Evolutionary conservation across 23 tunicate species (phyloP).

Genomic region (Diplosoma virens): DNA sequence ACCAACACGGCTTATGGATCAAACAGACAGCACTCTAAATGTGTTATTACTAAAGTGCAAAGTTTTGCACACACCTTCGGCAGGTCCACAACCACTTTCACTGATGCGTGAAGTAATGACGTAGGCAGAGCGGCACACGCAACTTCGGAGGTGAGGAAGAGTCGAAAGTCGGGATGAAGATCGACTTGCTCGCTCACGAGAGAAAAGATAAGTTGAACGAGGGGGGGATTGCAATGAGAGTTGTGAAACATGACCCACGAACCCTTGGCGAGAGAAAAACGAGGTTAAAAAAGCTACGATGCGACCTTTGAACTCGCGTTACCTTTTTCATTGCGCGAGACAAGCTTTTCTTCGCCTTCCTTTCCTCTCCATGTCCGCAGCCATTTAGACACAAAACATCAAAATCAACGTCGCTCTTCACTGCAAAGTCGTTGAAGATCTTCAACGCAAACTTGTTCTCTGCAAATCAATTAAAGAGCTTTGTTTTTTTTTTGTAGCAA

Average conservation of each 20-base stretch:
- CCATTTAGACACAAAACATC: constrained; percentile 46
- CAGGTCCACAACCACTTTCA: constrained; percentile 61
- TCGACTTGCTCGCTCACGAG: constrained; percentile 26
- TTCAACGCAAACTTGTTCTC: constrained; percentile 56
- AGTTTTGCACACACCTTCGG: constrained; percentile 58
- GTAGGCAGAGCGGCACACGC: constrained; percentile 39
- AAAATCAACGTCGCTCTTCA: constrained; percentile 12
- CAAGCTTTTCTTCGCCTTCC: constrained; percentile 39
- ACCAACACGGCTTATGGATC: too few species aligned
- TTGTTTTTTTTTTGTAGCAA: too few species aligned
- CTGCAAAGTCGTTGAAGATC: constrained; percentile 21
- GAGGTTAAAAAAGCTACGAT: background rate
- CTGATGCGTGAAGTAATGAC: constrained; percentile 58
- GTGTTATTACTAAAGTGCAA: too few species aligned
- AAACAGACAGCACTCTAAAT: too few species aligned
- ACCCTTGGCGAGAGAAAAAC: constrained; percentile 28
- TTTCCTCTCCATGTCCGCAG: constrained; percentile 43
- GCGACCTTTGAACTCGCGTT: background rate
- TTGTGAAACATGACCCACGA: constrained; percentile 61
- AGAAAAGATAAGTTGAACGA: constrained; percentile 51
- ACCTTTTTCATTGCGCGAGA: constrained; percentile 52
- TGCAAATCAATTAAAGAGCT: constrained; percentile 23
- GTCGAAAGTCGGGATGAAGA: constrained; percentile 40
- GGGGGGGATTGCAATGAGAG: constrained; percentile 43
- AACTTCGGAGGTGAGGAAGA: constrained; percentile 58